phyloP scores from a whole-genome alignment of 2,113 vertebrate species.

The Arizona elegans region DNA sequence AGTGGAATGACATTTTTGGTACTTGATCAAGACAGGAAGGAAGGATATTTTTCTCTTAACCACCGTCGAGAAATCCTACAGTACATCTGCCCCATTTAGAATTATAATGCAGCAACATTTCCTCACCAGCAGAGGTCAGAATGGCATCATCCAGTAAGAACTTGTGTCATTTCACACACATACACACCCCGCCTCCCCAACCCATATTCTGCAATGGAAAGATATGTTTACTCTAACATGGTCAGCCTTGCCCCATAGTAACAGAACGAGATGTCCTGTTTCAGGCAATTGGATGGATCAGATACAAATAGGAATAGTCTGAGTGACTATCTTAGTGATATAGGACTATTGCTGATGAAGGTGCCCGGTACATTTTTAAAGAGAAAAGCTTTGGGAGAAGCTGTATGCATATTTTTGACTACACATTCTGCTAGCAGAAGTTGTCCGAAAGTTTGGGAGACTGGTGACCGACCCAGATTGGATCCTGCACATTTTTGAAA shows the following conservation, averaged over 20 bases:
- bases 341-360: background rate
- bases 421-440: background rate
- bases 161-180: background rate
- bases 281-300: background rate
- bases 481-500: background rate
- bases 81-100: background rate
- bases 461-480: background rate
- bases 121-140: constrained; percentile 9
- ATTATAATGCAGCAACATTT: background rate
- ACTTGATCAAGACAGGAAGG: background rate
- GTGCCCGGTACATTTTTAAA: background rate
- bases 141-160: background rate
- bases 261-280: background rate
- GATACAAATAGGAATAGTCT: background rate
- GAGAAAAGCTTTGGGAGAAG: too few relatives aligned
- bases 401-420: background rate
- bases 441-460: background rate
- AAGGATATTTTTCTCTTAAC: background rate
- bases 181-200: background rate
- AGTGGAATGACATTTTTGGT: background rate
- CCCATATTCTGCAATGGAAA: background rate
- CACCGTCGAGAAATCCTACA: background rate
- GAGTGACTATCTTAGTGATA: background rate
- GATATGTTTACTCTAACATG: background rate
- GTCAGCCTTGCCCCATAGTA: background rate